phyloP scores from a whole-genome alignment of 2,113 vertebrate genomes.

The Panthera tigris region DNA sequence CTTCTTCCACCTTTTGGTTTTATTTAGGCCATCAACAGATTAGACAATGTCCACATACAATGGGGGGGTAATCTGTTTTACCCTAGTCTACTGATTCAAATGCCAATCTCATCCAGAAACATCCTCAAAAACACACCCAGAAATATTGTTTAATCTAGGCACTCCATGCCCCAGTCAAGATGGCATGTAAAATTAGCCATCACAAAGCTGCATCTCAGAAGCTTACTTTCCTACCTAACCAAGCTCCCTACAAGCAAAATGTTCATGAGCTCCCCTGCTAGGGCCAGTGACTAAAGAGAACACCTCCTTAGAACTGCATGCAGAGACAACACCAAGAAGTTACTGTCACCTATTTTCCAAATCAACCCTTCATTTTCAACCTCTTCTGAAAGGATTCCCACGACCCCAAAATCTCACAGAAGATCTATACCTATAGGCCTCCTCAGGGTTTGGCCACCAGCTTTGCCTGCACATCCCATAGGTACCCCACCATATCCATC shows the following conservation, averaged over 20 bases:
- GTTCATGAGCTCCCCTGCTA: neutral
- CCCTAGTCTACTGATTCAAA: neutral
- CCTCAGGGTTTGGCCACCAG: neutral
- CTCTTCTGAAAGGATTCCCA: neutral
- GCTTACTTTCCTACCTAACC: neutral
- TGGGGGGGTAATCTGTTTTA: neutral
- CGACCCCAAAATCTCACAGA: neutral
- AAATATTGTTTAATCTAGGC: neutral
- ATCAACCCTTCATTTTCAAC: neutral
- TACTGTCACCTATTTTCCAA: neutral
- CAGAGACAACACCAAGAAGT: neutral
- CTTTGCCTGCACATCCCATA: neutral
- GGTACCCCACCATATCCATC: neutral
- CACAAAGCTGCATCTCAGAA: neutral
- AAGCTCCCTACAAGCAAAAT: neutral
- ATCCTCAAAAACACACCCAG: neutral
- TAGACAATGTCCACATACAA: neutral
- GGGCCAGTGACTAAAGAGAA: neutral
- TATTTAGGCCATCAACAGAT: neutral
- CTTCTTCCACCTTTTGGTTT: neutral
- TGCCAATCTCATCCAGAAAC: neutral
- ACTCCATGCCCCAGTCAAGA: neutral
- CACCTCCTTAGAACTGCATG: neutral
- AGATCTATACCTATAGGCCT: neutral
- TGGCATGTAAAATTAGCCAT: neutral